Evolutionary conservation across 2,888 invertebrate genomes (phyloP).

Genomic region (Lepidochrysops patricia): DNA sequence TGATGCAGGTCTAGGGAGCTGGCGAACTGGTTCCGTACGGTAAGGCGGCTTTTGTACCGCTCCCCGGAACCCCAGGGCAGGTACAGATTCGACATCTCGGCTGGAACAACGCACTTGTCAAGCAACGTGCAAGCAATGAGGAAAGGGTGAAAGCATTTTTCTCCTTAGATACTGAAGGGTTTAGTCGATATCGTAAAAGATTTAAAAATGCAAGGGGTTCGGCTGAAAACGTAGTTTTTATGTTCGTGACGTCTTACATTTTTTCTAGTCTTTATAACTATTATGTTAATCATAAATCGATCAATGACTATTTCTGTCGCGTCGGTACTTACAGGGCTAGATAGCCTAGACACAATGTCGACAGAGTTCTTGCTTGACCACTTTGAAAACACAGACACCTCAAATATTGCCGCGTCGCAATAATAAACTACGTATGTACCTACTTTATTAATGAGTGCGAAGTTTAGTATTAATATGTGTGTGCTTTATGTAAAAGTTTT

Average conservation of each 20-base stretch:
- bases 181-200: constrained; percentile 2
- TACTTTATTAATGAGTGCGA: no score
- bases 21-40: constrained; percentile 64
- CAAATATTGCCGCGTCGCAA: no score
- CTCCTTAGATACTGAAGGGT: constrained; percentile 5
- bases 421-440: no score
- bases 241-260: not conserved
- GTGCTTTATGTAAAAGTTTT: no score
- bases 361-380: no score
- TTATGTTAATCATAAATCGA: no score
- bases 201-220: constrained; percentile 6
- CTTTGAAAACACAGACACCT: no score
- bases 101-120: constrained; percentile 58
- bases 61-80: constrained; percentile 82
- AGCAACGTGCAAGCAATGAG: constrained; percentile 17
- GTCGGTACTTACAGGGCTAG: no score
- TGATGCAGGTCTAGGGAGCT: constrained; percentile 63
- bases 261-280: not conserved
- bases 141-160: not conserved
- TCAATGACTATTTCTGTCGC: not conserved
- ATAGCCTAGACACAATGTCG: no score
- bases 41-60: constrained; percentile 54
- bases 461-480: no score
- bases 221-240: not conserved
- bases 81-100: constrained; percentile 86